A percentile compares a stretch with the other conserved stretches of the same genome.
Conservation (phyloP, 2,113 vertebrate species). For the Varanus salvator region DNA sequence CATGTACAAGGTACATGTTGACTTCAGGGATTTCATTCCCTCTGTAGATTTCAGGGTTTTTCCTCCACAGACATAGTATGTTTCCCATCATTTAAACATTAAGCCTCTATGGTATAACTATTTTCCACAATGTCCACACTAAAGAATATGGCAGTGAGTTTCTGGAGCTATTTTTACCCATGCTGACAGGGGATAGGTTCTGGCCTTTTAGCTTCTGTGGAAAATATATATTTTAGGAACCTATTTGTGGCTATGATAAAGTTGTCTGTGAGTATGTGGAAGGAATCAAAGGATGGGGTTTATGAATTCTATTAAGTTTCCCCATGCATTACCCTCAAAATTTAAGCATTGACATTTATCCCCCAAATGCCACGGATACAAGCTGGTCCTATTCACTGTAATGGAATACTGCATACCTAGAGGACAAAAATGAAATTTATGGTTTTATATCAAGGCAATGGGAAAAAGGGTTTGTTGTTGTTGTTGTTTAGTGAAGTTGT, state of each 20-base stretch:
- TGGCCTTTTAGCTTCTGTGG: neutral
- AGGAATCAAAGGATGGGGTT: neutral
- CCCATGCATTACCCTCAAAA: neutral
- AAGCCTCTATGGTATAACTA: neutral
- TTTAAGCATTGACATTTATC: neutral
- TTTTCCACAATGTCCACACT: neutral
- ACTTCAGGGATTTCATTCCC: neutral
- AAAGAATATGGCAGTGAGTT: slow-evolving; percentile 2
- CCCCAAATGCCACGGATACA: neutral
- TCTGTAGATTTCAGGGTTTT: neutral
- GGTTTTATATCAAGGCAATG: neutral
- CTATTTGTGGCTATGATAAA: neutral
- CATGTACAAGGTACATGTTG: neutral
- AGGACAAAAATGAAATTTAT: neutral
- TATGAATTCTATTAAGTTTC: neutral
- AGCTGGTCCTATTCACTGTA: neutral
- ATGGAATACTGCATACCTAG: neutral
- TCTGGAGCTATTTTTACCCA: neutral
- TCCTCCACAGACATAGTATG: neutral
- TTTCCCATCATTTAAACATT: neutral
- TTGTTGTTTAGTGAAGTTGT: no score
- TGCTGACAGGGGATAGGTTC: neutral
- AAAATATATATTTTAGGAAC: neutral
- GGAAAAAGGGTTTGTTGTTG: no score
- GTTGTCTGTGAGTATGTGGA: no score